Evolutionary conservation across 2,888 invertebrate species (phyloP), one percentile per base, ranked within the genome.

Genomic region (Dinocampus coccinellae): DNA sequence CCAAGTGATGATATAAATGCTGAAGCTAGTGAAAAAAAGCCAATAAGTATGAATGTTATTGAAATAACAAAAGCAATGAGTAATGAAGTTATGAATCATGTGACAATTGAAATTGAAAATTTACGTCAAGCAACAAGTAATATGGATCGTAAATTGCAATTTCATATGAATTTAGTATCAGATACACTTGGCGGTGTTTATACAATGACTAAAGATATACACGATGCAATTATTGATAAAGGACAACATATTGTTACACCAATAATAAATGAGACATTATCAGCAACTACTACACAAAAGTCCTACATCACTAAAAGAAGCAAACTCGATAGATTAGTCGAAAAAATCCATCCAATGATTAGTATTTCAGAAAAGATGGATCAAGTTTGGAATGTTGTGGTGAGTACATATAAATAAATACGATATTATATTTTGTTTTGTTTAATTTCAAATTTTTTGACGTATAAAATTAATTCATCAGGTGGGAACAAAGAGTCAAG

Each of bases 281-380:
- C 90, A 0, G 89, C 29, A 11, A 72, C 74, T 16, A 76, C 73
- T 1, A 76, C 75, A n/a, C 78, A 70, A 20, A 29, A 63, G 0
- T 61, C 78, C 11, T 33, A 67, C 4, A 66, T 78, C 0, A 58
- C 76, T 16, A 83, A 79, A 20, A 80, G 78, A 53, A 95, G 93
- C 83, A 96, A 95, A 88, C 91, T 95, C 76, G 95, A 96, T 87
- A 92, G 91, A 3, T 89, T 96, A 34, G 94, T 94, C 0, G 92
- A 93, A 81, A 94, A 95, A 88, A 95, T 95, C 84, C 92, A 93
- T 77, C 95, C 96, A 0, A 95, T 95, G 89, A 92, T 95, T 82
- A 93, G 92, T 68, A 95, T 95, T 0, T 94, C 95, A 0, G 95
- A 95, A 84, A 95, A 95, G 88, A 95, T 96, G 95, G 95, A 96